These are phyloP conservation scores for Blastobasis lacticolella DNA, from an alignment of 2,888 invertebrate species.

Conservation along the genomic window DNA sequence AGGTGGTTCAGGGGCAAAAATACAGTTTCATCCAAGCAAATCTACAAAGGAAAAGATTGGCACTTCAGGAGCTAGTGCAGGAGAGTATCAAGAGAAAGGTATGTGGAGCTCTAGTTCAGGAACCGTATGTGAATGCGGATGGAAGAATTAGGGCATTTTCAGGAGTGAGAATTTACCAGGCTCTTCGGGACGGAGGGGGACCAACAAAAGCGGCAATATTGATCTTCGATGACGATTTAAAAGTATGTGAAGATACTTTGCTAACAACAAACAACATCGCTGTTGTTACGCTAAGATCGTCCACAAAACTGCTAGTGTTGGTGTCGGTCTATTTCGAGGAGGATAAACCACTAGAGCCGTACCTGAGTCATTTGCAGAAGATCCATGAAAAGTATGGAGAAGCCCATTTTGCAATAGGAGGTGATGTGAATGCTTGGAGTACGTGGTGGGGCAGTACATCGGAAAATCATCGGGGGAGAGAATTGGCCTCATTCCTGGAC, in stretches of 20 bases:
- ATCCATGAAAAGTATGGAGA: neutral
- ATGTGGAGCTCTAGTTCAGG: conserved; percentile 6
- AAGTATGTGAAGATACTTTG: neutral
- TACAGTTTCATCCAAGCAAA: conserved; percentile 6
- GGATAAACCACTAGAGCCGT: neutral
- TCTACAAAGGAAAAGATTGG: conserved; percentile 8
- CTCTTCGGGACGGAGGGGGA: neutral
- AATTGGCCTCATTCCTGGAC: neutral
- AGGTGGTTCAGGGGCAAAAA: neutral
- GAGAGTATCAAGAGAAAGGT: conserved; percentile 3
- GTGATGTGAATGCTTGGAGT: conserved; percentile 3
- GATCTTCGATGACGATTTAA: neutral
- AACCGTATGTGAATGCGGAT: conserved; percentile 9
- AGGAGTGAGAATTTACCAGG: conserved; percentile 4
- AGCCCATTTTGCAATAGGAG: neutral
- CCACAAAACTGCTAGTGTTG: neutral
- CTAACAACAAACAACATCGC: neutral
- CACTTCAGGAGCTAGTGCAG: conserved; percentile 9
- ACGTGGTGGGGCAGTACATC: conserved; percentile 3
- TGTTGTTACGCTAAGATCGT: neutral
- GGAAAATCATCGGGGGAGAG: neutral
- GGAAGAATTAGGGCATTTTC: neutral
- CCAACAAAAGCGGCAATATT: conserved; percentile 9
- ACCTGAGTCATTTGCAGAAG: neutral
- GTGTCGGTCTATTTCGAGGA: neutral